phyloP scores from a whole-genome alignment of 2,888 invertebrate genomes.

The Metacarcinus magister region DNA sequence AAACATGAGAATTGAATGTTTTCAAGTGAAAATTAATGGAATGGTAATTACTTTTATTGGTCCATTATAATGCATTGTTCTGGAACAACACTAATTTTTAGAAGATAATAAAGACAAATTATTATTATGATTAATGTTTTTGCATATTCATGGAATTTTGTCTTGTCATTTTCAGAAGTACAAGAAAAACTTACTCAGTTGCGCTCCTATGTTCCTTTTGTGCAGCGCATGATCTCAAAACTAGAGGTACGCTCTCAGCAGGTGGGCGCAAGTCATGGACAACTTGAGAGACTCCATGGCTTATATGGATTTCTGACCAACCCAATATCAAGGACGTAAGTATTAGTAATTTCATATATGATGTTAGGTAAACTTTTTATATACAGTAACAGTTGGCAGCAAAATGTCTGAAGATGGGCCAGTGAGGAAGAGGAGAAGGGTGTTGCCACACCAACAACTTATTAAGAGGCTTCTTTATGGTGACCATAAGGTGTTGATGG shows the following conservation, averaged over 20 bases:
- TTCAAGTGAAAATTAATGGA: background rate
- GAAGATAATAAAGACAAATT: background rate
- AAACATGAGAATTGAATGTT: too few species aligned
- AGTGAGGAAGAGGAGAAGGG: too few species aligned
- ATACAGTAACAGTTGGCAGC: too few species aligned
- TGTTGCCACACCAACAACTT: too few species aligned
- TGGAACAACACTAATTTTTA: background rate
- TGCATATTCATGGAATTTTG: background rate
- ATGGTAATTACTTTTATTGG: background rate
- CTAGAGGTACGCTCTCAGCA: conserved; percentile 62
- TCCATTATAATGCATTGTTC: background rate
- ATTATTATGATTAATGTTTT: background rate
- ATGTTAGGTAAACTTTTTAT: background rate
- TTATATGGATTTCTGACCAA: conserved; percentile 63
- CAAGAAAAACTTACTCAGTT: conserved; percentile 66
- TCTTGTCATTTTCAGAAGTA: conserved; percentile 45
- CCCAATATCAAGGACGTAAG: conserved; percentile 63
- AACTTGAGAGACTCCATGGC: conserved; percentile 59
- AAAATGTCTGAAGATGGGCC: too few species aligned
- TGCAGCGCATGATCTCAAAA: conserved; percentile 74
- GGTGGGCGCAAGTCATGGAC: conserved; percentile 62
- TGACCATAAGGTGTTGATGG: too few species aligned
- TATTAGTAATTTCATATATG: background rate
- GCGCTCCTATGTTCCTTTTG: conserved; percentile 71
- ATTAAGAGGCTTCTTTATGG: too few species aligned